Conservation (phyloP, 2,113 vertebrate species). For the Rhinopomastus cyanomelas region DNA sequence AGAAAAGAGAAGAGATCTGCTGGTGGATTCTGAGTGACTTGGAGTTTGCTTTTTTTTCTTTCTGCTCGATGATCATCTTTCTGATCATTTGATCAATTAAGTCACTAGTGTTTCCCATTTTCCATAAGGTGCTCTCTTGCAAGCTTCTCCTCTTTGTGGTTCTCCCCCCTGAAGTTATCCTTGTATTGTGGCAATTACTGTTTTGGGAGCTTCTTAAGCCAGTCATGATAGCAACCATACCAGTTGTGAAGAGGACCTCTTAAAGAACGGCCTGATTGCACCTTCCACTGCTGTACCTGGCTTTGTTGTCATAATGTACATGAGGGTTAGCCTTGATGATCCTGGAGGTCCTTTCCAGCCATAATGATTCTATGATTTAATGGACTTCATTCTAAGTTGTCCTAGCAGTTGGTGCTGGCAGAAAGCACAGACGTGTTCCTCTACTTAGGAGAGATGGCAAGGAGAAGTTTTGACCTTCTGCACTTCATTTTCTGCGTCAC, state of each 20-base stretch:
- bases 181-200: background rate
- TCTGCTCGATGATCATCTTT: background rate
- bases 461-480: background rate
- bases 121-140: background rate
- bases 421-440: background rate
- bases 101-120: background rate
- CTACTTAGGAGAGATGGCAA: background rate
- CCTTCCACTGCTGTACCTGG: background rate
- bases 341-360: too few species aligned
- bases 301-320: background rate
- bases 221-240: background rate
- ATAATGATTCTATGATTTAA: background rate
- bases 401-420: background rate
- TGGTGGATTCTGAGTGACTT: background rate
- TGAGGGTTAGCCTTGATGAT: too few species aligned
- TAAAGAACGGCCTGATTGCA: background rate
- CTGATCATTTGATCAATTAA: background rate
- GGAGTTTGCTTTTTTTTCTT: background rate
- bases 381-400: background rate
- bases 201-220: background rate
- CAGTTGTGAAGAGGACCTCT: background rate
- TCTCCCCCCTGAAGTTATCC: background rate
- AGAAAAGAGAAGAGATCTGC: background rate
- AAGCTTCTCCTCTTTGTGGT: background rate
- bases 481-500: fast-evolving